Base-by-base conservation (phyloP, 2,113 vertebrate species). In the Phoxinus phoxinus region DNA sequence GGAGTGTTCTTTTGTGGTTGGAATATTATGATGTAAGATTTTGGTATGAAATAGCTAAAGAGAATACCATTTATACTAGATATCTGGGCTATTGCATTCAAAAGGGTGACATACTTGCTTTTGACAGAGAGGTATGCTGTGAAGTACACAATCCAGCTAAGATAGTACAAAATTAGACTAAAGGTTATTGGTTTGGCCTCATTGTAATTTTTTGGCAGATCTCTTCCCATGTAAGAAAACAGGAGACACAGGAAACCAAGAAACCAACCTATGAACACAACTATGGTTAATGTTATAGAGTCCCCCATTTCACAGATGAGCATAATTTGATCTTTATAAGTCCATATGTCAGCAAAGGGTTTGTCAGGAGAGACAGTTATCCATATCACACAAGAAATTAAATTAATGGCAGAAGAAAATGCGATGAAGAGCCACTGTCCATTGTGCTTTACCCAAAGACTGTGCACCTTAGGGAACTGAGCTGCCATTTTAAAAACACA, bases 151-250 rank as follows among this genome's bases (percentile, higher is more conserved):
- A 96, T 93, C 94, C 95, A 96, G 82, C 92, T 94, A 56, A 94
- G 61, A 13, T 96, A 94, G 65, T 94, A 94, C 82, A 97, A 89
- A 13, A 97, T 91, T 46, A 97, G 91, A 86, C 96, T 94, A 88
- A 96, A 96, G 0, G 97, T 96, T 83, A 97, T 95, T 19, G 95
- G 93, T 91, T 97, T 97, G 86, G 97, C 96, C 86, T 97, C 97
- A 0, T 94, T 97, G 91, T 98, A 97, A 88, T 96, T 96, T 88
- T 96, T 96, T 0, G 97, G 97, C 9, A 98, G 95, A 78, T 96
- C 96, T 71, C 95, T 97, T 53, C 96, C 96, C 92, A 94, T 92
- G 89, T 97, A 97, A 84, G 96, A 96, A 88, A 96, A 96, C 73
- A 82, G 65, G 15, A 97, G 97, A 90, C 96, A 95, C 35, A 94